Evolutionary conservation across 2,113 vertebrate species (phyloP).

Genomic region (Antechinus stuartii): DNA sequence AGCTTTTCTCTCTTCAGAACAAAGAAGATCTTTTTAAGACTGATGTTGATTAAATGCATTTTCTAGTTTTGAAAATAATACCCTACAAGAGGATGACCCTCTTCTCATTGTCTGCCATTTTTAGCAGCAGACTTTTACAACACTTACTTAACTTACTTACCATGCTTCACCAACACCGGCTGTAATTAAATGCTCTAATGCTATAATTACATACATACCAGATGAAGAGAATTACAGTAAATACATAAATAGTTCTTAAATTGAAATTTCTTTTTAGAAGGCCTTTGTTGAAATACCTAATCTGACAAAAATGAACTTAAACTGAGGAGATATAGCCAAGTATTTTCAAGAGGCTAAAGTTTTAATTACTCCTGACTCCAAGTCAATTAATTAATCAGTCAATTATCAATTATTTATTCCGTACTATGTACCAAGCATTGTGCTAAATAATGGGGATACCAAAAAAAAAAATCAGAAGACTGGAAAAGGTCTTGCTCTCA

Average conservation of each 20-base stretch:
- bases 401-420: background rate
- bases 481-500: background rate
- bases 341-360: slow-evolving; percentile 9
- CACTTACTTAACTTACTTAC: slow-evolving; percentile 59
- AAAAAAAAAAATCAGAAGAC: background rate
- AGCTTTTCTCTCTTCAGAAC: background rate
- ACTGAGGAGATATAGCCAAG: slow-evolving; percentile 71
- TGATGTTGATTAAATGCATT: background rate
- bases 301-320: slow-evolving; percentile 76
- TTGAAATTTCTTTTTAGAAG: slow-evolving; percentile 79
- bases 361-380: slow-evolving; percentile 50
- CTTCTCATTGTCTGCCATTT: slow-evolving; percentile 76
- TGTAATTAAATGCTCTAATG: slow-evolving; percentile 82
- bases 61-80: slow-evolving; percentile 74
- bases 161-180: slow-evolving; percentile 78
- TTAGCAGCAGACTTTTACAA: slow-evolving; percentile 81
- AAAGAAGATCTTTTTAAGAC: background rate
- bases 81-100: slow-evolving; percentile 71
- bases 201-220: slow-evolving; percentile 81
- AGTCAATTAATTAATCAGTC: background rate
- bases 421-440: background rate
- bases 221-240: slow-evolving; percentile 82
- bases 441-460: background rate
- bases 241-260: slow-evolving; percentile 83
- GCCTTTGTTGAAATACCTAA: slow-evolving; percentile 75